Percentiles rank a stretch among this genome's conserved stretches.
Evolutionary conservation across 2,113 vertebrate genomes (phyloP).

Genomic region (Cephalopholis sonnerati): DNA sequence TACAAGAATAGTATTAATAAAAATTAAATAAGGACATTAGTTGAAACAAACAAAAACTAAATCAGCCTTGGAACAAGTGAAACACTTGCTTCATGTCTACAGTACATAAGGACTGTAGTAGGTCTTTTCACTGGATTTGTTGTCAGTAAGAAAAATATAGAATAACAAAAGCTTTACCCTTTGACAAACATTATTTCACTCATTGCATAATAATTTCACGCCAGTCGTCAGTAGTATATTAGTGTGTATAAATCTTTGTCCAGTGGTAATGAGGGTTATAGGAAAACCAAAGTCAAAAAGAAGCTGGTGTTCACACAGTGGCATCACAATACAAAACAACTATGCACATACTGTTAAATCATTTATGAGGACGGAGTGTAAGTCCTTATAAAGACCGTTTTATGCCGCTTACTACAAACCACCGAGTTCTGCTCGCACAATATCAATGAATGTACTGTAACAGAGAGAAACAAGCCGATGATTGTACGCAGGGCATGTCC

Average conservation of each 20-base stretch:
- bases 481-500: slow-evolving; percentile 52
- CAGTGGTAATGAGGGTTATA: not conserved
- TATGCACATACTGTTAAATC: slow-evolving; percentile 9
- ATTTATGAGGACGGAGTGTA: slow-evolving; percentile 4
- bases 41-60: not conserved
- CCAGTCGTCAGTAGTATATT: not conserved
- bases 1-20: too few species aligned
- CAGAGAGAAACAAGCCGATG: slow-evolving; percentile 54
- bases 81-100: not conserved
- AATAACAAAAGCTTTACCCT: not conserved
- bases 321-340: slow-evolving; percentile 23
- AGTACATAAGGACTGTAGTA: not conserved
- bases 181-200: not conserved
- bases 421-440: slow-evolving; percentile 2
- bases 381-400: slow-evolving; percentile 37
- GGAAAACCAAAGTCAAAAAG: not conserved
- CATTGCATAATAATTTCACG: not conserved
- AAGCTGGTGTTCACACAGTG: not conserved
- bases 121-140: not conserved
- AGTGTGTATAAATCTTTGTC: not conserved
- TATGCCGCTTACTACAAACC: slow-evolving; percentile 41
- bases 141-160: not conserved
- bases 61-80: not conserved
- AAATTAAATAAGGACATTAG: not conserved
- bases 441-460: slow-evolving; percentile 67